Evolutionary conservation across 2,797 vertebrate genomes (phyloP).

Genomic region (Phoeniculus purpureus): DNA sequence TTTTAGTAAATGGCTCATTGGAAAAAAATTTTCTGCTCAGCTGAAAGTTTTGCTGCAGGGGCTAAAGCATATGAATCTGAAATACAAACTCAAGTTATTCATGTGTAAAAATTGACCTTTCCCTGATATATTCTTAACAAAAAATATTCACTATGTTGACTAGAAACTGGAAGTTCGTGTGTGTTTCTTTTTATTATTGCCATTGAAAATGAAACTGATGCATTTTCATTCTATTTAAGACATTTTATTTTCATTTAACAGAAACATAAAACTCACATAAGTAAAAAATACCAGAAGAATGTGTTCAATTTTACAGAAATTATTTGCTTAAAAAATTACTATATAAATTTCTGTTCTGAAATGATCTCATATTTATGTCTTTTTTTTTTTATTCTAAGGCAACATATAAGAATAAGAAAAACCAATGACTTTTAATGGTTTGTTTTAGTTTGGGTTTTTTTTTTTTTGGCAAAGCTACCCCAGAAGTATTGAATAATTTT

Average conservation of each 20-base stretch:
- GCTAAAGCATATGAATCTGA: constrained; percentile 46
- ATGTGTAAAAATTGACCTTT: constrained; percentile 53
- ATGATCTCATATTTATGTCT: not conserved
- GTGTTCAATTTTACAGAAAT: not conserved
- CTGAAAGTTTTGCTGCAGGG: constrained; percentile 69
- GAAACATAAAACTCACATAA: not conserved
- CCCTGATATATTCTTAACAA: not conserved
- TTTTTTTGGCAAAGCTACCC: not conserved
- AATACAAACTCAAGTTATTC: constrained; percentile 25
- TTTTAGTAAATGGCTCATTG: constrained; percentile 74
- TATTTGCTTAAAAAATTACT: not conserved
- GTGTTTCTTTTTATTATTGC: not conserved
- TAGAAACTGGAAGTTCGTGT: not conserved
- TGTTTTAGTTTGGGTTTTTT: not conserved
- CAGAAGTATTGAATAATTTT: not conserved
- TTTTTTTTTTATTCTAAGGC: not conserved
- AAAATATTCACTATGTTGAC: not conserved
- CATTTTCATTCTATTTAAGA: not conserved
- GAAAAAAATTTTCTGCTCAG: constrained; percentile 76
- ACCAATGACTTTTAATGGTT: too few species aligned
- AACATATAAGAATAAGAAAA: not conserved
- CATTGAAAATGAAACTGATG: not conserved
- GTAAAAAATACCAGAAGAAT: not conserved
- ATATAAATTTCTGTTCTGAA: not conserved
- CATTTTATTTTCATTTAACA: not conserved